Evolutionary conservation across 2,113 vertebrate genomes (phyloP).

Genomic region (Siphamia tubifer): DNA sequence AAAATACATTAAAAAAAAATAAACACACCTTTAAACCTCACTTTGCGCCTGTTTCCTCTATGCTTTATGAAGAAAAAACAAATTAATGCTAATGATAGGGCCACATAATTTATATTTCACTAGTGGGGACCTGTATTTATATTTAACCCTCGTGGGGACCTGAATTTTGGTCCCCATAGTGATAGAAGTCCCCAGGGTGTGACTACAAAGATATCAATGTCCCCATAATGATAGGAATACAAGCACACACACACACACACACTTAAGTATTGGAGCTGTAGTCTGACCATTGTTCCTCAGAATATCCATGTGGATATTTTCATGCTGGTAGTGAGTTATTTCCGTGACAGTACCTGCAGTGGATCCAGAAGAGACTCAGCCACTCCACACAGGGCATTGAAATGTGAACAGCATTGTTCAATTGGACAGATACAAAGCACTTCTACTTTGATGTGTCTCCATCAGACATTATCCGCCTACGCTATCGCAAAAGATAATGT

Average conservation of each 20-base stretch:
- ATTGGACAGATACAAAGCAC: constrained; percentile 39
- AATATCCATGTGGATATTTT: constrained; percentile 66
- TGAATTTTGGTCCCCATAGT: no score
- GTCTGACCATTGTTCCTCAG: constrained; percentile 71
- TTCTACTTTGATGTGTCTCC: constrained; percentile 35
- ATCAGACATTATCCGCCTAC: constrained; percentile 35
- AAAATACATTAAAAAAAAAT: no score
- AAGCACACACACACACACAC: constrained; percentile 60
- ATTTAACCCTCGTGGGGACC: no score
- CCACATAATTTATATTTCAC: no score
- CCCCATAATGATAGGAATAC: no score
- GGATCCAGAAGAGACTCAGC: constrained; percentile 57
- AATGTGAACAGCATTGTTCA: constrained; percentile 35
- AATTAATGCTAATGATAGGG: no score
- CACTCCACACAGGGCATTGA: constrained; percentile 57
- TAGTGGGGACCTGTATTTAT: no score
- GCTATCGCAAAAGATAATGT: constrained; percentile 24
- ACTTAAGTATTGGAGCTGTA: constrained; percentile 72
- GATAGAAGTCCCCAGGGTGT: no score
- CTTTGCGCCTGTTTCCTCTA: no score
- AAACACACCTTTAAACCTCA: no score
- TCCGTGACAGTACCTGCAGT: constrained; percentile 64
- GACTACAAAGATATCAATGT: no score
- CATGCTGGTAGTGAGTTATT: constrained; percentile 76
- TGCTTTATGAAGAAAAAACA: no score